Conservation (phyloP, 2,797 vertebrate genomes). For the Parambassis ranga region DNA sequence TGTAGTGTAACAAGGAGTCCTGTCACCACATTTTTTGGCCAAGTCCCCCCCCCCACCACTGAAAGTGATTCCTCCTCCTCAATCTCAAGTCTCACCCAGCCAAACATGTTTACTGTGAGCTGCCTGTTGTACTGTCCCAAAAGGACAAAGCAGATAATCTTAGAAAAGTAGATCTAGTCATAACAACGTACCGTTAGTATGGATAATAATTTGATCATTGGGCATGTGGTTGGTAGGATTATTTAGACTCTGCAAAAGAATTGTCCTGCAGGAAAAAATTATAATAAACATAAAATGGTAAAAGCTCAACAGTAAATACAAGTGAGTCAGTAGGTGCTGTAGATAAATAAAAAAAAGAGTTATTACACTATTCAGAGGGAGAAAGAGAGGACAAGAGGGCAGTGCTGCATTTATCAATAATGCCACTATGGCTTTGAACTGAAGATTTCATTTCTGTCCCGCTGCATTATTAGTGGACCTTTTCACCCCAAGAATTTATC, state of each 20-base stretch:
- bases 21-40: slow-evolving; percentile 54
- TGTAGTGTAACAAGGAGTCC: slow-evolving; percentile 63
- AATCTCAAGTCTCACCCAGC: slow-evolving; percentile 17
- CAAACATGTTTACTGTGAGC: slow-evolving; percentile 24
- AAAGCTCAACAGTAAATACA: neutral
- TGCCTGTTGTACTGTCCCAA: slow-evolving; percentile 10
- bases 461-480: neutral
- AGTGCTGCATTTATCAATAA: no score
- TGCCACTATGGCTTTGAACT: no score
- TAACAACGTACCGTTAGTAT: no score
- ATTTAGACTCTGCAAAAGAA: no score
- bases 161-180: neutral
- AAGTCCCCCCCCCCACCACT: slow-evolving; percentile 26
- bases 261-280: no score
- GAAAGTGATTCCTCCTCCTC: slow-evolving; percentile 23
- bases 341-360: no score
- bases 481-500: neutral
- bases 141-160: slow-evolving; percentile 24
- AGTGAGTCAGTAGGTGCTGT: no score
- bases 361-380: no score
- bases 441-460: neutral
- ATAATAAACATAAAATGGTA: neutral
- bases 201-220: no score
- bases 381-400: neutral
- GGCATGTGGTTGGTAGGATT: no score